These are phyloP conservation scores for Sciurus vulgaris DNA, from an alignment of 2,797 vertebrate species.

Conservation along the genomic window DNA sequence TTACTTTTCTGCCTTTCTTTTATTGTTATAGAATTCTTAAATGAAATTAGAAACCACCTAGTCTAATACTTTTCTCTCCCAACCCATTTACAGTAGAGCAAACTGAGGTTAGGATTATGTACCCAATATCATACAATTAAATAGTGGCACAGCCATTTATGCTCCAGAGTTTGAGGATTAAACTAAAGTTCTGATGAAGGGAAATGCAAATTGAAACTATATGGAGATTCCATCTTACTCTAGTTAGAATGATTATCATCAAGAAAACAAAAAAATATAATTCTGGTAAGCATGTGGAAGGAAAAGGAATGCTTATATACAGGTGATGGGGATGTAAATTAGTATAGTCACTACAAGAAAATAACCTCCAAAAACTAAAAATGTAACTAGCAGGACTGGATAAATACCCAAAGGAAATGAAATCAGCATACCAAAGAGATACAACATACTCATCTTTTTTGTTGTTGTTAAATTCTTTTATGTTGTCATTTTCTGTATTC, in stretches of 20 bases:
- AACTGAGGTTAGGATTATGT: background rate
- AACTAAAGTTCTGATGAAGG: background rate
- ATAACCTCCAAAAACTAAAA: background rate
- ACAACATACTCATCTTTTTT: background rate
- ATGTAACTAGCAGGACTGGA: background rate
- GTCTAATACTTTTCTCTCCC: background rate
- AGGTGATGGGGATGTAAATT: background rate
- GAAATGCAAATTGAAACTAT: background rate
- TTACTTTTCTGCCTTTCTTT: background rate
- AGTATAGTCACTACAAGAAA: background rate
- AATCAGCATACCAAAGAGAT: background rate
- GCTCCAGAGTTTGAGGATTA: background rate
- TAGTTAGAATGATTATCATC: background rate
- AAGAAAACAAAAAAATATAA: background rate
- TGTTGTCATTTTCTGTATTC: background rate
- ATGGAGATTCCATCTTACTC: background rate
- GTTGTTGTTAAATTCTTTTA: background rate
- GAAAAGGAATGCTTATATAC: background rate
- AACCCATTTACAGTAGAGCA: background rate
- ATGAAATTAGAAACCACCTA: background rate
- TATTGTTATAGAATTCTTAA: background rate
- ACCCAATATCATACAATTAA: background rate
- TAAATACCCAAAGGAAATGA: background rate
- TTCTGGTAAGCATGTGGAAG: background rate
- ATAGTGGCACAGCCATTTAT: background rate